Evolutionary conservation across 2,888 invertebrate species (phyloP).

Genomic region (Punctoribates punctum): DNA sequence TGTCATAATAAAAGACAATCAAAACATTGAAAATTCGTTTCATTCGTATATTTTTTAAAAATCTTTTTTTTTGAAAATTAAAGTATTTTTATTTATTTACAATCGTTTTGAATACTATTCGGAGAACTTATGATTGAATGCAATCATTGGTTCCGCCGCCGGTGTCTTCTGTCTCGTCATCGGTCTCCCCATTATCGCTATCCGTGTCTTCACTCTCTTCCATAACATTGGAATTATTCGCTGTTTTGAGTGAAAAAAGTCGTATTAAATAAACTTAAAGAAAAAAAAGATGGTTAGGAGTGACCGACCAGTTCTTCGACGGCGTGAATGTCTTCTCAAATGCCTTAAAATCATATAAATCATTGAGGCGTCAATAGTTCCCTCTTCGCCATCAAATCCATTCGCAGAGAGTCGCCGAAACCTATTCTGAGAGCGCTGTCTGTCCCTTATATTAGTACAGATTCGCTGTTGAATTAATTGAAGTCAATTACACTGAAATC

Average conservation of each 20-base stretch:
- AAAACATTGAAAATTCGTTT: no score
- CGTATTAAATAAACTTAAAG: neutral
- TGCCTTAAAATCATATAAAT: slow-evolving; percentile 6
- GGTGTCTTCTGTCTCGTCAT: neutral
- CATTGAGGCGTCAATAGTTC: neutral
- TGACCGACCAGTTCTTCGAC: neutral
- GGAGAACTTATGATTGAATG: no score
- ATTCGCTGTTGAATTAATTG: neutral
- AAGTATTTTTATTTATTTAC: no score
- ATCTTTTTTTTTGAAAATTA: no score
- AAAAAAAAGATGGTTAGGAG: neutral
- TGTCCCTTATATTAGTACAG: slow-evolving; percentile 1
- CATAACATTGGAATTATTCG: neutral
- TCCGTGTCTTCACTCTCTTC: neutral
- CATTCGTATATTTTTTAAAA: no score
- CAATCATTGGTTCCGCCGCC: neutral
- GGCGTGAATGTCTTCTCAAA: neutral
- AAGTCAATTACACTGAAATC: neutral
- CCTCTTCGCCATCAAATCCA: neutral
- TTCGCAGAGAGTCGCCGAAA: neutral
- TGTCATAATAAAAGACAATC: no score
- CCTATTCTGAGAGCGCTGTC: neutral
- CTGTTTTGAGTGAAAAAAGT: neutral
- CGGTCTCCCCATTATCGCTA: neutral
- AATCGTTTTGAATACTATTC: no score